Percentiles rank a stretch among this genome's conserved stretches.
Evolutionary conservation across 2,888 invertebrate species (phyloP).

Genomic region (Morpho deidamia): DNA sequence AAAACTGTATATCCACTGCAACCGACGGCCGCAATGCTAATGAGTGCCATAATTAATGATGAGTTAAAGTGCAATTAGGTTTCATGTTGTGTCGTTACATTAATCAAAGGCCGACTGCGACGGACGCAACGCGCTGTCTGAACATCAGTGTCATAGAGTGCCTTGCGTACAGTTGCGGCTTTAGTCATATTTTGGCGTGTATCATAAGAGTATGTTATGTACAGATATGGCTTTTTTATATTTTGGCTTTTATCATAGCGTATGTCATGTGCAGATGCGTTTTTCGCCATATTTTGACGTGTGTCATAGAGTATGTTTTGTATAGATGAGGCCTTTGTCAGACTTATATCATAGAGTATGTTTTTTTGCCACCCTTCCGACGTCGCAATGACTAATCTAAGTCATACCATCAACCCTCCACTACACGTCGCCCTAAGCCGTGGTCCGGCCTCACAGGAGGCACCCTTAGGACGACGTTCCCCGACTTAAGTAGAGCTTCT

Average conservation of each 20-base stretch:
- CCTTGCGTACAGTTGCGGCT: neutral
- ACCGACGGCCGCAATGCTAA: constrained; percentile 14
- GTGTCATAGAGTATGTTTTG: no score
- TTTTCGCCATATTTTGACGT: no score
- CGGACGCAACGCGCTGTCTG: constrained; percentile 9
- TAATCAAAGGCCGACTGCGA: constrained; percentile 23
- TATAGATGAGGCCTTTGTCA: neutral
- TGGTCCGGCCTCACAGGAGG: no score
- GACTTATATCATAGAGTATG: neutral
- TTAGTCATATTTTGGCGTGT: neutral
- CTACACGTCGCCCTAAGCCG: no score
- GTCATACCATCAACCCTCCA: no score
- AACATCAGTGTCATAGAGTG: neutral
- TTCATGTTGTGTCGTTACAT: constrained; percentile 17
- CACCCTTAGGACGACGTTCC: no score
- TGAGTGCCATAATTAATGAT: constrained; percentile 22
- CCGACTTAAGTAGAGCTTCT: no score
- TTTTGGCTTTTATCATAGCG: no score
- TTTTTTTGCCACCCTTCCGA: no score
- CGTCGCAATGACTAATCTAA: no score
- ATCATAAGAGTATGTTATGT: neutral
- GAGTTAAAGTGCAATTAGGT: constrained; percentile 23
- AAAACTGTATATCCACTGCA: neutral
- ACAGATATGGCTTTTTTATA: no score
- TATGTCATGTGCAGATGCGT: neutral